Base-by-base conservation (phyloP, 2,113 vertebrate species). In the Vulpes ferrilata region DNA sequence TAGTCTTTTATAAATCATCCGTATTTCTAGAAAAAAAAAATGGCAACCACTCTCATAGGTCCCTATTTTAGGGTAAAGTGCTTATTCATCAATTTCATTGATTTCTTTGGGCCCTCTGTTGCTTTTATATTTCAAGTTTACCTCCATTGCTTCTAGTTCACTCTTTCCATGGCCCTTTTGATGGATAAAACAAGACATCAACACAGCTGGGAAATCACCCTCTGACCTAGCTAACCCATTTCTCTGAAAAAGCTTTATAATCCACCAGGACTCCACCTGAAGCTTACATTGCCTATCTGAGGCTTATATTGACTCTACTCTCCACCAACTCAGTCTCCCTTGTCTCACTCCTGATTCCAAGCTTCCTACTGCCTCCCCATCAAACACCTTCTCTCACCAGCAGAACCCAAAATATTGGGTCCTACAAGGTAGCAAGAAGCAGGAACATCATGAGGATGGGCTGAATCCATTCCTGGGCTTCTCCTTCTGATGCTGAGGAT, bases 41-140 rank as follows among this genome's bases (percentile, higher is more conserved):
- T 12, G 30, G 4, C 15, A 35, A 55, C 43, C 48, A 60, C 7
- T 92, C 19, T 35, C 35, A 11, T 19, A 15, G 9, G 53, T 82
- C 81, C 55, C 43, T 60, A 1, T 32, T 48, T 7, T 7, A 38
- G 43, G 38, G 9, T 35, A 67, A 86, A n/a, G 12, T 65, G 25
- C 2, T 79, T 60, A 30, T 79, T 88, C 38, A 19, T 83, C 86
- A 57, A 76, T 78, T 86, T 71, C 79, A 60, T 51, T 89, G n/a
- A 57, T 43, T 30, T 65, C 32, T 51, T 35, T 22, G 1, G 69
- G n/a, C 7, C 19, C n/a, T 79, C 0, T 0, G 20, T 19, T 80
- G 11, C 55, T 82, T 84, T 85, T 59, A 43, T 32, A 5, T 51
- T 80, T 79, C 27, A 74, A 16, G 16, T 59, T 79, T 74, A 7